These are phyloP conservation scores for Pandemis corylana DNA, from an alignment of 2,888 invertebrate genomes.

Conservation along the genomic window DNA sequence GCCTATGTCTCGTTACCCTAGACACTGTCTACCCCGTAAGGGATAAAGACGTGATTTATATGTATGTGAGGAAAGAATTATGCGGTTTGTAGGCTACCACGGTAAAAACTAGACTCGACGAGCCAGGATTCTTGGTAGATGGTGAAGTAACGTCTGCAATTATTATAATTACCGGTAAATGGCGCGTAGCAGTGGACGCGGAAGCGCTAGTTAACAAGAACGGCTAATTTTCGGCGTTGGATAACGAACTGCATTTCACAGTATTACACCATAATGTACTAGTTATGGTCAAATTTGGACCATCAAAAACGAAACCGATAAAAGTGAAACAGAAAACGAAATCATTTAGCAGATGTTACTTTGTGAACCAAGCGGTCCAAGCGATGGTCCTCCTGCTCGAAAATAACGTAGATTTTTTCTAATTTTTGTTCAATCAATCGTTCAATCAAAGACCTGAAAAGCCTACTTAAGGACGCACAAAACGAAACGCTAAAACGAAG, in stretches of 20 bases:
- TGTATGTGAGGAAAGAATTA: not conserved
- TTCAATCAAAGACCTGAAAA: no score
- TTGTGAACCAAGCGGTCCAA: not conserved
- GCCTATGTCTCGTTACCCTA: no score
- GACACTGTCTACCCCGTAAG: no score
- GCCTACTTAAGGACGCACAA: no score
- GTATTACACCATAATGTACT: constrained; percentile 6
- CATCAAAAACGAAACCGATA: not conserved
- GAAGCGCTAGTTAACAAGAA: constrained; percentile 15
- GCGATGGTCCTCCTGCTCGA: not conserved
- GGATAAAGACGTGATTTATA: no score
- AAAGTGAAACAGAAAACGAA: not conserved
- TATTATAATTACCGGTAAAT: constrained; percentile 39
- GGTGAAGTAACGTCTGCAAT: constrained; percentile 30
- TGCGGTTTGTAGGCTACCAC: constrained; percentile 24
- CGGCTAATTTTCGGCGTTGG: constrained; percentile 18
- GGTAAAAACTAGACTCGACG: constrained; percentile 24
- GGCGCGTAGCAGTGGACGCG: constrained; percentile 24
- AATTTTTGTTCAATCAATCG: no score
- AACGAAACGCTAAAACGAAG: no score
- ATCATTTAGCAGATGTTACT: not conserved
- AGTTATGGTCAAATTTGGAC: not conserved
- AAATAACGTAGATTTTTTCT: not conserved
- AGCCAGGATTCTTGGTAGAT: constrained; percentile 21
- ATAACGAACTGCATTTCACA: constrained; percentile 34